Conservation (phyloP, 1,140 invertebrate genomes). For the Stegodyphus mimosarum region DNA sequence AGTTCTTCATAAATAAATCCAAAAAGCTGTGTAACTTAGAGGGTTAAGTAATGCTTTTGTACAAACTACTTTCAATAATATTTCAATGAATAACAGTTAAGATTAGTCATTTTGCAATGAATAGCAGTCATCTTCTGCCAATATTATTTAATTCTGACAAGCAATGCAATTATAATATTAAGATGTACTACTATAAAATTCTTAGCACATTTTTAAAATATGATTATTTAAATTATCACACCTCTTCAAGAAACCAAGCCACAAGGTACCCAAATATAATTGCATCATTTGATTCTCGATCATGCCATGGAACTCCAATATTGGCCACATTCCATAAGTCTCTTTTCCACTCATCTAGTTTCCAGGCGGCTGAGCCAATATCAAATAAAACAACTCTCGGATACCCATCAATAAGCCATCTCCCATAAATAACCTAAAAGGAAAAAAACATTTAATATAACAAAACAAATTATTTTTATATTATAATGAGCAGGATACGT, state of each 20-base stretch:
- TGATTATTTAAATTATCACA: background rate
- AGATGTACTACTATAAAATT: too few relatives aligned
- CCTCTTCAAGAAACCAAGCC: constrained; percentile 89
- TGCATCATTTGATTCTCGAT: constrained; percentile 97
- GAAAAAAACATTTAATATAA: constrained; percentile 62
- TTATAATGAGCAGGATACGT: too few relatives aligned
- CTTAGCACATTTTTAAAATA: too few relatives aligned
- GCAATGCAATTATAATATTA: too few relatives aligned
- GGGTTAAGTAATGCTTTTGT: too few relatives aligned
- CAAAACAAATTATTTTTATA: background rate
- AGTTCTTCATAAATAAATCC: too few relatives aligned
- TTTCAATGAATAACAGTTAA: too few relatives aligned
- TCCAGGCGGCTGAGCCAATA: constrained; percentile 95
- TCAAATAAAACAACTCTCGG: constrained; percentile 98
- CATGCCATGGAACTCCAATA: constrained; percentile 93
- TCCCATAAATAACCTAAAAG: constrained; percentile 85
- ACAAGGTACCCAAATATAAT: constrained; percentile 97
- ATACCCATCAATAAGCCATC: constrained; percentile 99
- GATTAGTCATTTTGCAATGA: too few relatives aligned
- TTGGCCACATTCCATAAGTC: constrained; percentile 88
- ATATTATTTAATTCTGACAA: too few relatives aligned
- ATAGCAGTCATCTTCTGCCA: too few relatives aligned
- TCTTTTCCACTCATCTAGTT: constrained; percentile 94
- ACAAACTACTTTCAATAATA: too few relatives aligned
- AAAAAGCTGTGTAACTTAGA: too few relatives aligned